Base-by-base conservation (phyloP, 92 coral and sea anemone species). In the Porites evermanni region DNA sequence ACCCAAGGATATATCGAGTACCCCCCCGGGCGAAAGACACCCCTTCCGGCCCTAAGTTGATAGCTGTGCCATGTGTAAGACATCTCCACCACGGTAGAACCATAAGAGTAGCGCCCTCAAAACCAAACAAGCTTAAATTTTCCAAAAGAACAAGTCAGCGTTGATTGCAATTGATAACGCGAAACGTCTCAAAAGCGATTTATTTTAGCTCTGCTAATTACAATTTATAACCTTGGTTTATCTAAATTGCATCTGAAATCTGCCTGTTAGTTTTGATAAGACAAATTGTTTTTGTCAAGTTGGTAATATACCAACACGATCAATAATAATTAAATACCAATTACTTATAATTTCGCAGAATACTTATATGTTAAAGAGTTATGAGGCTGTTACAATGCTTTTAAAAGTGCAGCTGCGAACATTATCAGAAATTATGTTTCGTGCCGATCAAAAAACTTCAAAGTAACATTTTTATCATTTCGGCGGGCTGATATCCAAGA, bases 231-330 rank as follows among this genome's bases (percentile, higher is more conserved):
- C 20, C 78, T 53, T 53, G 8, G 16, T 38, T 76, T 78, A 78
- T 78, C 81, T 61, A 78, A 78, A 78, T 78, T 63, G 23, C 11
- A 61, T 61, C 70, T 78, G 54, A 29, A 32, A 24, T 44, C 67
- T 26, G 51, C 18, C 70, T 61, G 26, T 32, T 77, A 29, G 19
- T 53, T 21, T 16, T 21, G 52, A 20, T 24, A 12, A 61, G n/a
- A 51, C 21, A 32, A 78, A 77, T 60, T 58, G 68, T 26, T 64
- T 14, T 38, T 65, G 69, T 64, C 72, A 50, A 14, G 12, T 12
- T 18, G 26, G 12, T 64, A 19, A 20, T 50, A 26, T 56, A 26
- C 63, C 18, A 8, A 29, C 74, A 67, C 64, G 6, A 24, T 53
- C 58, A 54, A 19, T 1, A 32, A 29, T 72, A 53, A 53, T 26